Conservation (phyloP, 2,888 invertebrate genomes). For the Eupithecia inturbata region DNA sequence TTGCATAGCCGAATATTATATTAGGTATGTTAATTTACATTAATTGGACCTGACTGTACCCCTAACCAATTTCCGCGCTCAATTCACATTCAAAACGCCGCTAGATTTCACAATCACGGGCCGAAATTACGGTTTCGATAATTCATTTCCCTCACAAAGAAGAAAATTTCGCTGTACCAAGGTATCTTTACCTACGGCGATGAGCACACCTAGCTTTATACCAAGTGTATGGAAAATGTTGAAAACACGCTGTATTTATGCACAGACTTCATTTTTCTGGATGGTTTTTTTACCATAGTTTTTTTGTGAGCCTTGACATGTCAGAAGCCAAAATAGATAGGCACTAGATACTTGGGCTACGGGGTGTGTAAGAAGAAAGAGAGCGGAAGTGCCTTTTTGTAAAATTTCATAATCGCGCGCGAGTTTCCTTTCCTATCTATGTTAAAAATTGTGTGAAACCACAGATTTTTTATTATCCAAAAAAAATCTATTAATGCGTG, state of each 20-base stretch:
- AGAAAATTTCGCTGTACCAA: slow-evolving; percentile 10
- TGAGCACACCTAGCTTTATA: not conserved
- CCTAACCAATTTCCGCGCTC: not conserved
- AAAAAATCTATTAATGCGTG: too few species aligned
- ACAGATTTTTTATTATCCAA: too few species aligned
- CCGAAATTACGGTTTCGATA: slow-evolving; percentile 17
- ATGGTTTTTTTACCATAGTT: too few species aligned
- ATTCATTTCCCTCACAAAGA: slow-evolving; percentile 28
- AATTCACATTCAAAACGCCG: slow-evolving; percentile 13
- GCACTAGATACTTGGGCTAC: too few species aligned
- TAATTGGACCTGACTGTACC: slow-evolving; percentile 1
- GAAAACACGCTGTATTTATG: not conserved
- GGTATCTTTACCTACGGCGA: not conserved
- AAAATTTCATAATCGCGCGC: not conserved
- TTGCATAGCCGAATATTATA: not conserved
- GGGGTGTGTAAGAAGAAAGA: too few species aligned
- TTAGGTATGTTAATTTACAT: not conserved
- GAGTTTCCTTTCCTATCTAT: not conserved
- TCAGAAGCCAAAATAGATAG: too few species aligned
- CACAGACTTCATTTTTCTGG: not conserved
- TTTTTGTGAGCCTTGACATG: not conserved
- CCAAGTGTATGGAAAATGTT: not conserved
- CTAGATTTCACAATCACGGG: slow-evolving; percentile 18
- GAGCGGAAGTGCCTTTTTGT: not conserved
- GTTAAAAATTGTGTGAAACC: not conserved